These are phyloP conservation scores for Octopus sinensis DNA, from an alignment of 1,140 invertebrate species.

Conservation along the genomic window DNA sequence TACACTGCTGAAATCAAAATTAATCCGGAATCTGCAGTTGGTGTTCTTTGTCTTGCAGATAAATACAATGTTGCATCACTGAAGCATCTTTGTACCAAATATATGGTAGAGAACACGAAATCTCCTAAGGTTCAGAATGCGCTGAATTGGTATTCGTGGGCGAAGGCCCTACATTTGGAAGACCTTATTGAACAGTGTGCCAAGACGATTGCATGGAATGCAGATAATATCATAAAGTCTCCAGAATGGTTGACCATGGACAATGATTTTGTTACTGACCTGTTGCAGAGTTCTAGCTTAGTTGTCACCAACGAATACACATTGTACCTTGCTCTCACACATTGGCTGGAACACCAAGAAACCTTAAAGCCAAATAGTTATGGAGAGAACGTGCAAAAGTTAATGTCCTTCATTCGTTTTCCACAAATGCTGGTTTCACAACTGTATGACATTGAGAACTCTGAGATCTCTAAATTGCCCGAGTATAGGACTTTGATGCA, in stretches of 20 bases:
- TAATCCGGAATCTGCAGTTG: conserved; percentile 46
- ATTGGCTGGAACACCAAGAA: conserved; percentile 45
- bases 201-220: conserved; percentile 57
- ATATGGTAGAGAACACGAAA: conserved; percentile 52
- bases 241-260: conserved; percentile 54
- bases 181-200: conserved; percentile 49
- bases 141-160: conserved; percentile 55
- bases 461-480: conserved; percentile 32
- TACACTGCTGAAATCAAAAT: conserved; percentile 55
- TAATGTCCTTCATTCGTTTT: conserved; percentile 55
- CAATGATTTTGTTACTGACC: conserved; percentile 51
- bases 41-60: conserved; percentile 57
- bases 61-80: conserved; percentile 57
- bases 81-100: conserved; percentile 49
- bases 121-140: conserved; percentile 52
- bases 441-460: conserved; percentile 46
- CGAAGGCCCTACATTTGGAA: conserved; percentile 50
- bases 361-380: conserved; percentile 22
- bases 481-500: conserved; percentile 39
- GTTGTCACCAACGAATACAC: conserved; percentile 48
- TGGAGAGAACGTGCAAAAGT: conserved; percentile 34
- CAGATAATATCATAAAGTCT: conserved; percentile 44
- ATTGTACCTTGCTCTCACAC: conserved; percentile 40
- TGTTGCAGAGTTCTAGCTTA: conserved; percentile 48
- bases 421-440: conserved; percentile 54